Percentiles rank a stretch among this genome's conserved stretches.
phyloP scores from a whole-genome alignment of 2,888 invertebrate species.

The Coronaproctus castanopsis region DNA sequence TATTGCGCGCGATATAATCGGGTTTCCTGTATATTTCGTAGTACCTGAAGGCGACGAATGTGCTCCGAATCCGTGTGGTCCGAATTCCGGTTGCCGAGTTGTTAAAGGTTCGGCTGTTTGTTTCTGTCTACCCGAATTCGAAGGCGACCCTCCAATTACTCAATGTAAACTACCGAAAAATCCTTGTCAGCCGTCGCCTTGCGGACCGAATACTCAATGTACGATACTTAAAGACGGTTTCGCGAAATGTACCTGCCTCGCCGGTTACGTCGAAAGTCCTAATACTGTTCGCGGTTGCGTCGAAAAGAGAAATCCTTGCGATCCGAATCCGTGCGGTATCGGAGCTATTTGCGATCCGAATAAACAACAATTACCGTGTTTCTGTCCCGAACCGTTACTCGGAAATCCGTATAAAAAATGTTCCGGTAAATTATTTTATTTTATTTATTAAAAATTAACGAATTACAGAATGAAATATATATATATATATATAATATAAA shows the following conservation, averaged over 20 bases:
- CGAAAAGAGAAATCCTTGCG: conserved; percentile 56
- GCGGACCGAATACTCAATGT: conserved; percentile 26
- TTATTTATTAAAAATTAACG: background rate
- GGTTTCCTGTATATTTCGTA: too few species aligned
- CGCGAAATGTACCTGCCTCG: conserved; percentile 67
- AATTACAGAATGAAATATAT: too few species aligned
- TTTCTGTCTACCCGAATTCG: conserved; percentile 51
- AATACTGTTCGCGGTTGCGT: conserved; percentile 72
- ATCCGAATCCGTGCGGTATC: conserved; percentile 58
- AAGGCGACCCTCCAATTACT: conserved; percentile 47
- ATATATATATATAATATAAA: too few species aligned
- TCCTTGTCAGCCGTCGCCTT: conserved; percentile 27
- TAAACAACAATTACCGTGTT: conserved; percentile 50
- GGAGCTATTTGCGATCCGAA: conserved; percentile 62
- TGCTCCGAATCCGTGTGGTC: conserved; percentile 61
- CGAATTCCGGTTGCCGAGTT: conserved; percentile 59
- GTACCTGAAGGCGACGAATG: conserved; percentile 77
- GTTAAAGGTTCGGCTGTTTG: conserved; percentile 56
- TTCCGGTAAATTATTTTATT: conserved; percentile 31
- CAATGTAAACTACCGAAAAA: conserved; percentile 19
- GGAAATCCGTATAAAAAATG: conserved; percentile 70
- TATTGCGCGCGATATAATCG: too few species aligned
- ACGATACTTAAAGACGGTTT: conserved; percentile 49
- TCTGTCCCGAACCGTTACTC: conserved; percentile 58
- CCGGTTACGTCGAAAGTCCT: conserved; percentile 64